Conservation (phyloP, 2,797 vertebrate species). For the Pristis pectinata region DNA sequence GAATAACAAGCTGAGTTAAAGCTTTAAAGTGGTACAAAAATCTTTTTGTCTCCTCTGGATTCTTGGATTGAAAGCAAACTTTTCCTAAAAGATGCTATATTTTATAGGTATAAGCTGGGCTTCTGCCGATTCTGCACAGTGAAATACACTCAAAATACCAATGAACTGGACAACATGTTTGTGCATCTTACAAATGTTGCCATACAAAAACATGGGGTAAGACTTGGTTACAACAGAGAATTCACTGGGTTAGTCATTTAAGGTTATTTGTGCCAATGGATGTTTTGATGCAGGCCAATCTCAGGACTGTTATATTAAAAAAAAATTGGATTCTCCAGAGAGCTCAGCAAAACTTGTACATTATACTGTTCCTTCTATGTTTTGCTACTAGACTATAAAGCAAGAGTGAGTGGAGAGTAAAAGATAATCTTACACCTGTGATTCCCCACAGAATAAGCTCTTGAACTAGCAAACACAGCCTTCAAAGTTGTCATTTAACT, state of each 20-base stretch:
- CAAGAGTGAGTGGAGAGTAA: neutral
- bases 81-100: neutral
- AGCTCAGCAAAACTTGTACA: neutral
- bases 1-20: neutral
- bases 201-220: conserved; percentile 95
- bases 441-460: neutral
- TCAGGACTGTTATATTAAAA: neutral
- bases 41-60: neutral
- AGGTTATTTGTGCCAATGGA: no score
- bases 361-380: neutral
- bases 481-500: neutral
- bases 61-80: conserved; percentile 1
- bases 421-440: neutral
- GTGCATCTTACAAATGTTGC: conserved; percentile 96
- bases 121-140: conserved; percentile 98
- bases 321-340: neutral
- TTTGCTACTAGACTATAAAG: neutral
- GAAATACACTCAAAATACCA: conserved; percentile 93
- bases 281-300: neutral
- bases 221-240: conserved; percentile 41
- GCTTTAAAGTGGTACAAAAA: neutral
- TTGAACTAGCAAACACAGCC: neutral
- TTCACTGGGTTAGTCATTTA: neutral
- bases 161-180: conserved; percentile 97
- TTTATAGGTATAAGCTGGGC: conserved; percentile 92